Percentiles rank a stretch among this genome's conserved stretches.
phyloP scores from a whole-genome alignment of 2,113 vertebrate genomes.

The Scytalopus superciliaris region DNA sequence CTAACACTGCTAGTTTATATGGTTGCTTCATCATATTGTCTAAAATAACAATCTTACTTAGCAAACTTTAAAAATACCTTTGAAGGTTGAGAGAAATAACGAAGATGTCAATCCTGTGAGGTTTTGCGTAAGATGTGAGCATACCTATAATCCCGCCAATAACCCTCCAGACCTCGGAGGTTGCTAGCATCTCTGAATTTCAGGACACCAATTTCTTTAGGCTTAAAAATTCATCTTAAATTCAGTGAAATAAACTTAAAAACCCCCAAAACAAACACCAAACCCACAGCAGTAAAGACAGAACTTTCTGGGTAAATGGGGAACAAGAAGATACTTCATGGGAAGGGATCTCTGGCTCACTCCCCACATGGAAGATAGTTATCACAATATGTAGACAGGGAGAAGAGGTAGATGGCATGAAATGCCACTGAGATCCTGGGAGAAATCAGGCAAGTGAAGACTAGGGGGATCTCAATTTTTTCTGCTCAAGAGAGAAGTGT shows the following conservation, averaged over 20 bases:
- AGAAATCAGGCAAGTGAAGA: background rate
- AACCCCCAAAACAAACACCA: background rate
- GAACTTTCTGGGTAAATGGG: background rate
- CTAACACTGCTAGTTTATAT: background rate
- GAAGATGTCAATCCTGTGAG: background rate
- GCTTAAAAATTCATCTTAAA: no score
- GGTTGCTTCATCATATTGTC: background rate
- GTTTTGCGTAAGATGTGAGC: fast-evolving
- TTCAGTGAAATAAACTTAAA: no score
- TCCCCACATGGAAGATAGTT: fast-evolving
- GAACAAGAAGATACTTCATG: background rate
- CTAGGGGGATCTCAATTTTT: background rate
- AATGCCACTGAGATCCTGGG: background rate
- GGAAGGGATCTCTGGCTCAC: background rate
- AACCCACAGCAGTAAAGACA: background rate
- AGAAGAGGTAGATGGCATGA: background rate
- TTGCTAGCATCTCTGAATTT: background rate
- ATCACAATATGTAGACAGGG: background rate
- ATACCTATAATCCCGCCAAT: background rate
- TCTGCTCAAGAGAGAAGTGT: background rate
- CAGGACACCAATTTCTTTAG: background rate
- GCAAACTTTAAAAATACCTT: background rate
- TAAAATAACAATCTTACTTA: background rate
- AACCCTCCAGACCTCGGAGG: background rate
- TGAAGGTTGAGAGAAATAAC: background rate